Base-by-base conservation (phyloP, 1,140 invertebrate species). In the Phocides pigmalion region DNA sequence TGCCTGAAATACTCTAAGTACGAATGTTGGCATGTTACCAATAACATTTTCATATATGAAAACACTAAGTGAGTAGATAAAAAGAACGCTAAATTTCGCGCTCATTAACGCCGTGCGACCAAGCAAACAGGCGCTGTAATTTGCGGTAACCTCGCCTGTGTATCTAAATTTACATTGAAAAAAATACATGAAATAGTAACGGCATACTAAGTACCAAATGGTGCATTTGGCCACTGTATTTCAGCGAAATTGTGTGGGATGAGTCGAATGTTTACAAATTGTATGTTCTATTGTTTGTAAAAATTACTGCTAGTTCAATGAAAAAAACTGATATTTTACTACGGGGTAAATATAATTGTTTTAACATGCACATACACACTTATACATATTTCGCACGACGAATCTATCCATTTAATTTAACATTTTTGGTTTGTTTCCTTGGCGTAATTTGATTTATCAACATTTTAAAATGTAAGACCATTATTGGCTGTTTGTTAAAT, bases 41-140 rank as follows among this genome's bases (percentile, higher is more conserved):
- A 32, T 39, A 39, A n/a, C 11, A 39, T 39, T 39, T 39, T 12
- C n/a, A 39, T 39, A 4, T 39, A 39, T 39, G 35, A 39, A 39
- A 39, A 39, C 28, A 32, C 9, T 28, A 32, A 32, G 28, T 32
- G 28, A 39, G 32, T 35, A 35, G 32, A 35, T 35, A 50, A 50
- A 50, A 50, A 32, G 14, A 25, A 14, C 44, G 17, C 20, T 32
- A 16, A 50, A 15, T 15, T 25, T 50, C n/a, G 9, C 47, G 47
- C 22, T 49, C 47, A 49, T 49, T 49, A 49, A 49, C 47, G 47
- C 47, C 47, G 25, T 22, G 47, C 12, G 22, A 16, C 22, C 25
- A 49, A 49, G 32, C 32, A 35, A 49, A 49, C 47, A 49, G 20
- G 47, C 12, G 20, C 47, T 49, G 47, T 19, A 32, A 16, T 49